Conservation (phyloP, 2,113 vertebrate genomes). For the Typhlomys cinereus region DNA sequence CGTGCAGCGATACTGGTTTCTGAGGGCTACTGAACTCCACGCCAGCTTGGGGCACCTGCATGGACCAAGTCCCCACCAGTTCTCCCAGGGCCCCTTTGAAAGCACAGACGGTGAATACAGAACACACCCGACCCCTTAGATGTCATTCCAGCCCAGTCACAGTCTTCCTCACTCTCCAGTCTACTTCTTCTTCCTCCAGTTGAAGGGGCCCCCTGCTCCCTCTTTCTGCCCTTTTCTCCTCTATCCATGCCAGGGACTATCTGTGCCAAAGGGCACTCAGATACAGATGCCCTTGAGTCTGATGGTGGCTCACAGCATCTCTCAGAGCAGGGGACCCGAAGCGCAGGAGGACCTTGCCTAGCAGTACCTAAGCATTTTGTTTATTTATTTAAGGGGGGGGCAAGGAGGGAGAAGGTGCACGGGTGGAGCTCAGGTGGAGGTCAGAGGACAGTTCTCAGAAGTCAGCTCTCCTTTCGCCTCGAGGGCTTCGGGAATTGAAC, state of each 20-base stretch:
- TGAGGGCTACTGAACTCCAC: background rate
- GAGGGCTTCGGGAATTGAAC: too few relatives aligned
- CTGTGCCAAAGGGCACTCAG: background rate
- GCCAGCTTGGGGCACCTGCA: accelerated
- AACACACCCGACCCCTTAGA: accelerated
- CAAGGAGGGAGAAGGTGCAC: too few relatives aligned
- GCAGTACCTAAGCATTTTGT: too few relatives aligned
- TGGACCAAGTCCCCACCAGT: background rate
- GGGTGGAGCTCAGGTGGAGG: too few relatives aligned
- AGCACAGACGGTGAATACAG: background rate
- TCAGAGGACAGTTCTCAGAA: too few relatives aligned
- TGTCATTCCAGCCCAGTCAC: background rate
- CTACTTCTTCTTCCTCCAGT: background rate
- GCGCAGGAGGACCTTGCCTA: accelerated
- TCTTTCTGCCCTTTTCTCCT: background rate
- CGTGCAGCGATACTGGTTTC: background rate
- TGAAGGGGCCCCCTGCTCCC: background rate
- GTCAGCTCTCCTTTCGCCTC: too few relatives aligned
- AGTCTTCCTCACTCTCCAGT: background rate
- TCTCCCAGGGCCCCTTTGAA: background rate
- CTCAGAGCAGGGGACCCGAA: background rate
- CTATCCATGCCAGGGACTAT: background rate
- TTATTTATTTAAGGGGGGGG: too few relatives aligned
- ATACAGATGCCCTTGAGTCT: background rate
- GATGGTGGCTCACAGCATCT: too few relatives aligned